These are phyloP conservation scores for Alloscopus bannaensis DNA, from an alignment of 2,888 invertebrate genomes.

Conservation along the genomic window DNA sequence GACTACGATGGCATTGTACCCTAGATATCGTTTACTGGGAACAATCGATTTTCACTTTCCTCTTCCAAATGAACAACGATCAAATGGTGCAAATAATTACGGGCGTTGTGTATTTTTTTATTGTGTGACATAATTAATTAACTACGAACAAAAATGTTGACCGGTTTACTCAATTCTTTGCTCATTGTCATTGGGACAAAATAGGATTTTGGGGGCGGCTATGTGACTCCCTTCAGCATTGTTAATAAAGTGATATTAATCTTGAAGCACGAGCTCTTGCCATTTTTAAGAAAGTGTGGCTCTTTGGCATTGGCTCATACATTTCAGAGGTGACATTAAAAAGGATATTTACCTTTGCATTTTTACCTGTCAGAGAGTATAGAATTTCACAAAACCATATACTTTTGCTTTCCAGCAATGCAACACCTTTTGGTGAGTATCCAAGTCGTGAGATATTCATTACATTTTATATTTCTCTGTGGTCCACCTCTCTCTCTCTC, in stretches of 20 bases:
- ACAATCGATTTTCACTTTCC: conserved; percentile 10
- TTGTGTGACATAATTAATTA: conserved; percentile 45
- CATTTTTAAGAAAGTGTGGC: too few relatives aligned
- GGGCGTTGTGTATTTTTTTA: conserved; percentile 33
- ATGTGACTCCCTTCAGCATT: neutral
- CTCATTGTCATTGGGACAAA: conserved; percentile 31
- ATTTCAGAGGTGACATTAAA: too few relatives aligned
- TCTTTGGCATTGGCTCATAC: too few relatives aligned
- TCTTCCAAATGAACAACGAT: conserved; percentile 17
- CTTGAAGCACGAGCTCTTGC: conserved; percentile 37
- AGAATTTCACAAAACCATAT: too few relatives aligned
- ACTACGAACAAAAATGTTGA: conserved; percentile 17
- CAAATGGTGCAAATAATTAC: conserved; percentile 20
- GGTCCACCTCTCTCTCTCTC: conserved; percentile 27
- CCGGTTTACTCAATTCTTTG: conserved; percentile 37
- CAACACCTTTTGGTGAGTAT: neutral
- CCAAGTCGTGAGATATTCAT: conserved; percentile 52
- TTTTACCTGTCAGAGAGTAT: too few relatives aligned
- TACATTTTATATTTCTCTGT: conserved; percentile 31
- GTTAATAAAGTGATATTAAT: too few relatives aligned
- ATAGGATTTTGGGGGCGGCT: conserved; percentile 15
- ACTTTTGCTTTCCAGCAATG: neutral
- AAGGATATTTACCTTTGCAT: too few relatives aligned
- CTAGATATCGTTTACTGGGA: neutral
- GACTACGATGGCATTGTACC: neutral